Evolutionary conservation across 2,113 vertebrate species (phyloP).

Genomic region (Boulengeromyrus knoepffleri): DNA sequence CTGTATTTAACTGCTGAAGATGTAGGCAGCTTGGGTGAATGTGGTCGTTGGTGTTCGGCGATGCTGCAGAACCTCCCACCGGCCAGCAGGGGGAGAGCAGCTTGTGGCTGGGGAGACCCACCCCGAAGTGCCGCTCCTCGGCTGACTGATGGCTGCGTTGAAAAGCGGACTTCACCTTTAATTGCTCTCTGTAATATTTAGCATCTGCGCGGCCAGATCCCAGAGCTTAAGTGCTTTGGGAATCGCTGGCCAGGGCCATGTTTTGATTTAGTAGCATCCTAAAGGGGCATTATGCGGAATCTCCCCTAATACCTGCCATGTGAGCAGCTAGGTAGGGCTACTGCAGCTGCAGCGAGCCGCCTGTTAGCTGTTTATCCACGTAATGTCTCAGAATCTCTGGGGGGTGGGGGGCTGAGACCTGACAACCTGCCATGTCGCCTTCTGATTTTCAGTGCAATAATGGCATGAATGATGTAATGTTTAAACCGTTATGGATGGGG

Average conservation of each 20-base stretch:
- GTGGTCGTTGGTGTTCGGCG: background rate
- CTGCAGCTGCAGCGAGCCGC: constrained; percentile 13
- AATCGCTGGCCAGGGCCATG: constrained; percentile 40
- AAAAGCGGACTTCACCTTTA: constrained; percentile 55
- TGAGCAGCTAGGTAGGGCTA: constrained; percentile 40
- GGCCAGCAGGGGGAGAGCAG: background rate
- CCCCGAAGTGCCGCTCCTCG: constrained; percentile 34
- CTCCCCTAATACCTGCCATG: constrained; percentile 48
- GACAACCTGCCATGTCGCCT: constrained; percentile 29
- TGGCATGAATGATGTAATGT: constrained; percentile 40
- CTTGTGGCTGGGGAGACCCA: constrained; percentile 25
- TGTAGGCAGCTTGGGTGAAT: background rate
- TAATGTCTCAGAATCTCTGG: constrained; percentile 20
- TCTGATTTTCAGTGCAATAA: constrained; percentile 29
- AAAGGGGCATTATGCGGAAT: constrained; percentile 49
- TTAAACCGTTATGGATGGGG: constrained; percentile 16
- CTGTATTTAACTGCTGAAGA: background rate
- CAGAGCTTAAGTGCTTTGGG: constrained; percentile 42
- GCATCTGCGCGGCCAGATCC: constrained; percentile 54
- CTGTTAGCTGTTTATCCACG: constrained; percentile 23
- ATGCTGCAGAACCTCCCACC: background rate
- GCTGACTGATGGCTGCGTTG: constrained; percentile 48
- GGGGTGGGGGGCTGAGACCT: background rate
- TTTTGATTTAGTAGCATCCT: constrained; percentile 52
- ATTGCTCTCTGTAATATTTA: constrained; percentile 49